phyloP scores from a whole-genome alignment of 2,797 vertebrate genomes.

The Lindbergichthys nudifrons region DNA sequence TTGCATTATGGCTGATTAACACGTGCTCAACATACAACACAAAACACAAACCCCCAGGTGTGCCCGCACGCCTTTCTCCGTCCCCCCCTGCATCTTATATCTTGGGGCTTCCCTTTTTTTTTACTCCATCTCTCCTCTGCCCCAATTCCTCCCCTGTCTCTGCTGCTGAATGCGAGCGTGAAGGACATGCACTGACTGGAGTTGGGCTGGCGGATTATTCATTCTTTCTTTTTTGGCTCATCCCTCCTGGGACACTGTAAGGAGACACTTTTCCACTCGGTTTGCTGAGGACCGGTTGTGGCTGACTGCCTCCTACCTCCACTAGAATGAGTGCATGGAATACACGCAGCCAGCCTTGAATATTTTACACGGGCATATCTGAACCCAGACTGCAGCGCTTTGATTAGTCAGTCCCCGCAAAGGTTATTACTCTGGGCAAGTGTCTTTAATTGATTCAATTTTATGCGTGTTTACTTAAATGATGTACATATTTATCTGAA shows the following conservation, averaged over 20 bases:
- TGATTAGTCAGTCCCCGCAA: slow-evolving; percentile 42
- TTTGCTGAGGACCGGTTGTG: slow-evolving; percentile 56
- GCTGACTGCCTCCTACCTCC: slow-evolving; percentile 52
- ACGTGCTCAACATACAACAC: slow-evolving; percentile 67
- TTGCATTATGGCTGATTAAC: slow-evolving; percentile 79
- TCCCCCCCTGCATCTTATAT: slow-evolving; percentile 17
- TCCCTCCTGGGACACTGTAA: slow-evolving; percentile 66
- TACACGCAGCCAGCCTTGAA: slow-evolving; percentile 35
- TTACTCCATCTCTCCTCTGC: not conserved
- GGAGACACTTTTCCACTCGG: slow-evolving; percentile 69
- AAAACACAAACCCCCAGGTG: slow-evolving; percentile 60
- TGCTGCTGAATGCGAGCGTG: slow-evolving; percentile 65
- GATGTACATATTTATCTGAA: slow-evolving; percentile 14
- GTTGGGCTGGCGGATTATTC: slow-evolving; percentile 54
- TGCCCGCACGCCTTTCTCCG: slow-evolving; percentile 16
- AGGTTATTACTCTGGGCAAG: slow-evolving; percentile 15
- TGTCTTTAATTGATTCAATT: slow-evolving; percentile 18
- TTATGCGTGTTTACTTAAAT: slow-evolving; percentile 28
- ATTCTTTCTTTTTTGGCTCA: slow-evolving; percentile 31
- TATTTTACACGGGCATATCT: slow-evolving; percentile 33
- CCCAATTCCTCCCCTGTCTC: slow-evolving; percentile 43
- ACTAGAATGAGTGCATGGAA: slow-evolving; percentile 29
- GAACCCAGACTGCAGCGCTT: slow-evolving; percentile 48
- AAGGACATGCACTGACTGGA: slow-evolving; percentile 64
- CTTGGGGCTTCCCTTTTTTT: slow-evolving; percentile 35